Conservation (phyloP, 2,113 vertebrate genomes). For the Butorides virescens region DNA sequence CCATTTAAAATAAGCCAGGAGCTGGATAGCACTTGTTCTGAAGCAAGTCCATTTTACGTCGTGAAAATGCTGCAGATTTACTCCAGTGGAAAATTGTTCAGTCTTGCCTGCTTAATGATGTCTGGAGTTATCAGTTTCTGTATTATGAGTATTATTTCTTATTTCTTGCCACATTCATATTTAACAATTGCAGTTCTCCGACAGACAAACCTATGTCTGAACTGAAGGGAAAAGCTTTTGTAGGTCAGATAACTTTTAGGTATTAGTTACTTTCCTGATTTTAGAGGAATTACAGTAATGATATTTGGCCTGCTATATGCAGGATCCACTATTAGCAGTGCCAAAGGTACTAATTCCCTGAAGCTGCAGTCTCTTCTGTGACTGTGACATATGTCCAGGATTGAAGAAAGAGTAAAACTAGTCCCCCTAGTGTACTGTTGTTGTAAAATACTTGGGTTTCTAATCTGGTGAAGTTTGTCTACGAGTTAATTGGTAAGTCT, state of each 20-base stretch:
- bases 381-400: not conserved
- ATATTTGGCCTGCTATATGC: not conserved
- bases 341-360: not conserved
- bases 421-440: slow-evolving; percentile 59
- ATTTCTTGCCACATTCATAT: not conserved
- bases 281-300: not conserved
- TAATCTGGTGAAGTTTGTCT: not conserved
- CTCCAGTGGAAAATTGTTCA: not conserved
- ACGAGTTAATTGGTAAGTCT: not conserved
- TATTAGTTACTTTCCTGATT: not conserved
- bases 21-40: not conserved
- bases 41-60: not conserved
- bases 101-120: not conserved
- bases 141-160: not conserved
- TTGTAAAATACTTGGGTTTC: slow-evolving; percentile 22
- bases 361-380: not conserved
- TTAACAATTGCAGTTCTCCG: not conserved
- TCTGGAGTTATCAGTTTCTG: not conserved
- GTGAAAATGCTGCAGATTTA: not conserved
- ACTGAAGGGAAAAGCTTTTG: not conserved
- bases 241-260: not conserved
- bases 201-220: not conserved
- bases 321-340: not conserved
- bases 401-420: slow-evolving; percentile 22
- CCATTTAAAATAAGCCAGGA: not conserved